phyloP scores from a whole-genome alignment of 2,113 vertebrate genomes.

The Neoarius graeffei region DNA sequence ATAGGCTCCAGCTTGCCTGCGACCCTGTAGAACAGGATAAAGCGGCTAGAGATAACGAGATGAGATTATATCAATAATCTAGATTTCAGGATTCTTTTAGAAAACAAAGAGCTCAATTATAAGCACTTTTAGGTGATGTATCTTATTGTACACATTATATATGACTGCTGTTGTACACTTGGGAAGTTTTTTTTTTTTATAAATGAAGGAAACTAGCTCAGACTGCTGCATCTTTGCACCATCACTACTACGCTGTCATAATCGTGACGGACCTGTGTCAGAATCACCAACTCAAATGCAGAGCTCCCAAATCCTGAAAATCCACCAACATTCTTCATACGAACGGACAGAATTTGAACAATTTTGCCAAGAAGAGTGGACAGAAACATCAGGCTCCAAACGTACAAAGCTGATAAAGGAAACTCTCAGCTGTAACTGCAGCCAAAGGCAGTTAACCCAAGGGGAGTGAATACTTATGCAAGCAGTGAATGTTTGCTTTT shows the following conservation, averaged over 20 bases:
- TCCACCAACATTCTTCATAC: background rate
- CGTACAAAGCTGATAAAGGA: background rate
- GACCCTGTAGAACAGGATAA: too few relatives aligned
- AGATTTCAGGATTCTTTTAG: background rate
- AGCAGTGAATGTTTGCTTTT: background rate
- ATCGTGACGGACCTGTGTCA: background rate
- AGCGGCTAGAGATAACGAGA: too few relatives aligned
- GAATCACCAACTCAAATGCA: background rate
- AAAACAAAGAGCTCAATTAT: background rate
- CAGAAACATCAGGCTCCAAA: background rate
- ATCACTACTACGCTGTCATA: background rate
- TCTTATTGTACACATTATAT: too few relatives aligned
- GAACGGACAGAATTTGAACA: background rate
- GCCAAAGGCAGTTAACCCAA: background rate
- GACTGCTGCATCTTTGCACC: background rate
- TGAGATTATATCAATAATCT: too few relatives aligned
- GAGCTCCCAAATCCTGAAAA: background rate
- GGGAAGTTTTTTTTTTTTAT: too few relatives aligned
- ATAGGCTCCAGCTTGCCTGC: background rate
- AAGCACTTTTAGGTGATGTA: too few relatives aligned
- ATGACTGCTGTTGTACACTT: too few relatives aligned
- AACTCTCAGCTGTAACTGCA: background rate
- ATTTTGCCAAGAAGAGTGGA: background rate
- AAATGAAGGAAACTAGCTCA: background rate
- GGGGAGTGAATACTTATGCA: background rate